Evolutionary conservation across 2,888 invertebrate genomes (phyloP), one percentile per base, ranked within the genome.

Genomic region (Yponomeuta plumbellus): DNA sequence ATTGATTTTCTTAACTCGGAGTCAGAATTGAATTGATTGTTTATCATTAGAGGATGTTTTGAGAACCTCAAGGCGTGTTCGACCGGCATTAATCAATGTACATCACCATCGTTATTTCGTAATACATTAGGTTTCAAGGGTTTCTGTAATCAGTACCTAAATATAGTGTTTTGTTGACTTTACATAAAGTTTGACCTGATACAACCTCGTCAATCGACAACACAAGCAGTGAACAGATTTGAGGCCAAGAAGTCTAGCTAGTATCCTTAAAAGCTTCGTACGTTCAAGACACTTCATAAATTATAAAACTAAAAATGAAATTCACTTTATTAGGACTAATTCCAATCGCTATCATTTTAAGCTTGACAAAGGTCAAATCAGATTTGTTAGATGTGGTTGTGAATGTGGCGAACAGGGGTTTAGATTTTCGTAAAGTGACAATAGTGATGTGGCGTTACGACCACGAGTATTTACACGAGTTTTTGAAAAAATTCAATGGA

Each of bases 381-480:
- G 10, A 21, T 65, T 5, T 65, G 10, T 11, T 57, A n/a, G 65
- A 65, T 26, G 74, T 71, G 57, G 78, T 80, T 2, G 71, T 75
- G 40, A 63, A 66, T 10, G 68, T 80, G 67, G 77, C 80, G 23
- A 79, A 75, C 67, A 70, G 75, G 26, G 74, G 71, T 44, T 85
- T 79, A 69, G 64, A 70, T 26, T 66, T 66, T 2, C 66, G 75
- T 44, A 70, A 70, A 26, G 69, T 72, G 2, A 82, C 80, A 0
- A 71, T 77, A 2, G 73, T 85, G 0, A 72, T 79, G 26, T 83
- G 81, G 83, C 70, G 69, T 65, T 40, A 76, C 17, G 63, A 71
- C 0, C 68, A 72, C 40, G 68, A 71, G 64, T 70, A 78, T 2
- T 70, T 73, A 26, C 3, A 52, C 44, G 68, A 70, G 0, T 83